These are phyloP conservation scores for Ctenomys sociabilis DNA, from an alignment of 2,113 vertebrate species.

Conservation along the genomic window DNA sequence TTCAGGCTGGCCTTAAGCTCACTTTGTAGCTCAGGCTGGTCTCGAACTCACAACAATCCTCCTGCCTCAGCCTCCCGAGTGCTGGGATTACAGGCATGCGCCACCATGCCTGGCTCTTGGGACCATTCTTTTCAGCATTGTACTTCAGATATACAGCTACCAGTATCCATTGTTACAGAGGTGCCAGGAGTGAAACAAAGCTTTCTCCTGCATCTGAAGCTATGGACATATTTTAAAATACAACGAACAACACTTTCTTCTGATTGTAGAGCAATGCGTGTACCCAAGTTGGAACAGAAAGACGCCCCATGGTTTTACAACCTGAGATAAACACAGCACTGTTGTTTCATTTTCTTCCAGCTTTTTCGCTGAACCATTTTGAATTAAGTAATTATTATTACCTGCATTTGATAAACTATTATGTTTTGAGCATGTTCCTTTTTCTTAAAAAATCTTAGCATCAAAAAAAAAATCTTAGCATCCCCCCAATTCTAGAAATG, in stretches of 20 bases:
- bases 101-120: too few relatives aligned
- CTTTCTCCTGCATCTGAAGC: neutral
- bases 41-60: too few relatives aligned
- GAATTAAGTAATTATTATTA: neutral
- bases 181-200: neutral
- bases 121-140: neutral
- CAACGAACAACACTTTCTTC: neutral
- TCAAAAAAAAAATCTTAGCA: neutral
- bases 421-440: neutral
- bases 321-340: neutral
- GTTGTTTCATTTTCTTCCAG: neutral
- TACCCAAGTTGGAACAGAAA: neutral
- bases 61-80: too few relatives aligned
- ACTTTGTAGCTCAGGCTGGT: too few relatives aligned
- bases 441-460: neutral
- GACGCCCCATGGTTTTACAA: neutral
- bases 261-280: neutral
- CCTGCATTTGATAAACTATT: neutral
- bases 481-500: neutral
- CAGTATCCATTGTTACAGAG: neutral
- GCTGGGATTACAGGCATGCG: too few relatives aligned
- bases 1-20: too few relatives aligned
- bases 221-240: neutral
- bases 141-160: neutral
- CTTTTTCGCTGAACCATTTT: neutral